These are phyloP conservation scores for Lycocorax pyrrhopterus DNA, from an alignment of 2,113 vertebrate genomes.

Conservation along the genomic window DNA sequence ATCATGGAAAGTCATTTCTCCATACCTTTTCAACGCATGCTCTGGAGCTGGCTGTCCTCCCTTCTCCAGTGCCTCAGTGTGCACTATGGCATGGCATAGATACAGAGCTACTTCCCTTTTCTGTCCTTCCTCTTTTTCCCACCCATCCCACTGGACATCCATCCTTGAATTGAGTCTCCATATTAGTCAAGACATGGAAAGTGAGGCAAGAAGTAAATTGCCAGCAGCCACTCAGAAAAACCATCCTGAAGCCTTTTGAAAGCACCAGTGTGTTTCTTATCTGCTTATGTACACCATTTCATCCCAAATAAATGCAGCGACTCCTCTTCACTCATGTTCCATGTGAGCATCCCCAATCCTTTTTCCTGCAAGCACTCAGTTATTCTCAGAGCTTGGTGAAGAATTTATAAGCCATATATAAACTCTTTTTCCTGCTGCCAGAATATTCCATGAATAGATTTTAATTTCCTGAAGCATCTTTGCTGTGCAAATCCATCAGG, in stretches of 20 bases:
- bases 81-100: rapidly evolving
- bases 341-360: background rate
- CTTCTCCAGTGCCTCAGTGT: background rate
- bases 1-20: background rate
- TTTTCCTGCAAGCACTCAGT: background rate
- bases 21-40: background rate
- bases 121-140: background rate
- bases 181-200: background rate
- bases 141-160: background rate
- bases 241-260: background rate
- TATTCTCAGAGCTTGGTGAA: background rate
- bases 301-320: background rate
- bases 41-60: background rate
- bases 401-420: background rate
- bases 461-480: conserved; percentile 13
- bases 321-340: background rate
- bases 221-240: background rate
- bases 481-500: background rate
- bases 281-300: background rate
- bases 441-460: conserved; percentile 1
- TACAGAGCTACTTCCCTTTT: background rate
- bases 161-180: background rate
- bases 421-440: background rate
- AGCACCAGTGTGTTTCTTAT: background rate
- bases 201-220: background rate